These are phyloP conservation scores for Xiphias gladius DNA, from an alignment of 2,113 vertebrate genomes.

Conservation along the genomic window DNA sequence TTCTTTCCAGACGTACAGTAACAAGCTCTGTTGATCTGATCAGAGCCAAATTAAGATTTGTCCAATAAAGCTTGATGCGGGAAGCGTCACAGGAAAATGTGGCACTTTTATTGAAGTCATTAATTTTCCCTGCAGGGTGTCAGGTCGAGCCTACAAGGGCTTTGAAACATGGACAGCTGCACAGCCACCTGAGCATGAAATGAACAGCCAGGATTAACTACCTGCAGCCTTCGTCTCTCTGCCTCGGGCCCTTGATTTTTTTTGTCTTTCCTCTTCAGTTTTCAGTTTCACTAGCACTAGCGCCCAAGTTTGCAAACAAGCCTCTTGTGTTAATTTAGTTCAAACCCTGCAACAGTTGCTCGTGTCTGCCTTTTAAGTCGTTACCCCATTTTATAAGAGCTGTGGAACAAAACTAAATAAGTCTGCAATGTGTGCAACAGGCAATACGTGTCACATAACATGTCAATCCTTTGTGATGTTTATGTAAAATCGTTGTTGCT, in stretches of 20 bases:
- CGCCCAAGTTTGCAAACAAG: too few species aligned
- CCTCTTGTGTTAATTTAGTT: too few species aligned
- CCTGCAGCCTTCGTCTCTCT: conserved; percentile 57
- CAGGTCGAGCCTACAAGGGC: conserved; percentile 36
- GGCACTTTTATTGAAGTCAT: conserved; percentile 82
- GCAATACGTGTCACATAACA: too few species aligned
- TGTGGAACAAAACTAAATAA: too few species aligned
- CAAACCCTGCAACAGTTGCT: too few species aligned
- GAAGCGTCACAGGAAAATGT: conserved; percentile 69
- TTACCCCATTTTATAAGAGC: too few species aligned
- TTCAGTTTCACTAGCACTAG: too few species aligned
- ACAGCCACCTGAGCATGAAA: conserved; percentile 72
- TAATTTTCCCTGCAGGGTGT: conserved; percentile 67
- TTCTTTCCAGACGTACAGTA: conserved; percentile 40
- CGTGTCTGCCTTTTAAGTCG: too few species aligned
- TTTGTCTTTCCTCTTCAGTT: background rate
- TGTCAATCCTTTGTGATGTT: too few species aligned
- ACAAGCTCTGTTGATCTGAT: conserved; percentile 62
- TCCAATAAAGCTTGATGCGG: conserved; percentile 66
- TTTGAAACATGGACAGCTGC: conserved; percentile 70
- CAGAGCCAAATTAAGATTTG: conserved; percentile 67
- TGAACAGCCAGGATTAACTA: conserved; percentile 75
- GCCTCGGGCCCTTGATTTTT: background rate
- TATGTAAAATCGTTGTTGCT: too few species aligned
- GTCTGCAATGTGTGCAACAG: too few species aligned